These are phyloP conservation scores for Trichonephila clavipes DNA, from an alignment of 1,140 invertebrate genomes.

Conservation along the genomic window DNA sequence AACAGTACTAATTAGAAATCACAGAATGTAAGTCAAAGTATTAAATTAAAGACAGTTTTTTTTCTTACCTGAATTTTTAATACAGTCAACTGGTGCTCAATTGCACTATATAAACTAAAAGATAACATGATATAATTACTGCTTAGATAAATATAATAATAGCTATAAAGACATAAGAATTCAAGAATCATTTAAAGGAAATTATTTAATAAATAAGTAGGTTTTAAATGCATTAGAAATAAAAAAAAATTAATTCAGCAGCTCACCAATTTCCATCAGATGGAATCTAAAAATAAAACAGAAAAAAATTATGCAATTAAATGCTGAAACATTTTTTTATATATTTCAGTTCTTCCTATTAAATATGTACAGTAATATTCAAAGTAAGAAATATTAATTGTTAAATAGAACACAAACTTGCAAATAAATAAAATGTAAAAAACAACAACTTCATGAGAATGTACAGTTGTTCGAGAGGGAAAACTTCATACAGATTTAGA, in stretches of 20 bases:
- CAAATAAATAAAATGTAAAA: background rate
- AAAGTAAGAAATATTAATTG: too few relatives aligned
- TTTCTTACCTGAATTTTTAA: conserved; percentile 79
- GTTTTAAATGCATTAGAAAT: background rate
- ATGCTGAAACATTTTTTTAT: too few relatives aligned
- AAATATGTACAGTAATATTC: too few relatives aligned
- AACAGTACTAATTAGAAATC: too few relatives aligned
- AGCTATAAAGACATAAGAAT: background rate
- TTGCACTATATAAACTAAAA: conserved; percentile 90
- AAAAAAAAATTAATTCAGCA: background rate
- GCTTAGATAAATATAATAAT: background rate
- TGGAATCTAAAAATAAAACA: conserved; percentile 83
- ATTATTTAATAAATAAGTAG: background rate
- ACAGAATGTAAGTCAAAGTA: too few relatives aligned
- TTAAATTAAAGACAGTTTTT: background rate
- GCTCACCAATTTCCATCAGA: conserved; percentile 94
- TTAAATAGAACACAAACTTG: too few relatives aligned
- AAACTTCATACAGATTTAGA: too few relatives aligned
- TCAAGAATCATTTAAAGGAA: background rate
- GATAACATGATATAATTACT: conserved; percentile 63
- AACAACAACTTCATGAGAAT: background rate
- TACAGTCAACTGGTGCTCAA: conserved; percentile 89
- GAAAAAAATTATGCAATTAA: background rate
- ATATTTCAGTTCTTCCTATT: too few relatives aligned
- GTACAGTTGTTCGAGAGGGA: too few relatives aligned